phyloP scores from a whole-genome alignment of 2,888 invertebrate species.

The Lasioglossum oenotherae region DNA sequence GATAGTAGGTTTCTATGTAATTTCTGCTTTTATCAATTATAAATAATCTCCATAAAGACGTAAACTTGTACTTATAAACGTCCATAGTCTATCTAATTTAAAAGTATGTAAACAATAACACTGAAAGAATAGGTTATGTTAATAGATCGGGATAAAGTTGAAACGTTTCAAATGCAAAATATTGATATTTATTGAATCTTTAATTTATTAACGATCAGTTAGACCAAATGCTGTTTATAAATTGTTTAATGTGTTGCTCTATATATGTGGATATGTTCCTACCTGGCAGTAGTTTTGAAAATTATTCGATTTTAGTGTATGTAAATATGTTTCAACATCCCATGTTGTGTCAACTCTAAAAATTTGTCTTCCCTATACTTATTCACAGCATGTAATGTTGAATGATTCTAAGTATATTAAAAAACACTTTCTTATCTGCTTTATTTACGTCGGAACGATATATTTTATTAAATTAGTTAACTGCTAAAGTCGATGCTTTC shows the following conservation, averaged over 20 bases:
- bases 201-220: neutral
- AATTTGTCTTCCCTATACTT: neutral
- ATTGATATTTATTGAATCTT: neutral
- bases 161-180: neutral
- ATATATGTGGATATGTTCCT: neutral
- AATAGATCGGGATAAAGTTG: constrained; percentile 5
- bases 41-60: neutral
- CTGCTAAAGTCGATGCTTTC: neutral
- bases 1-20: neutral
- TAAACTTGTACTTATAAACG: neutral
- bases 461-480: neutral
- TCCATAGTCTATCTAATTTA: neutral
- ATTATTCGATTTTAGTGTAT: constrained; percentile 19
- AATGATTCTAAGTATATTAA: neutral
- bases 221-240: neutral
- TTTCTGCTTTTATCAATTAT: neutral
- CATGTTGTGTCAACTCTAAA: neutral
- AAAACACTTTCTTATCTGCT: neutral
- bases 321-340: constrained; percentile 1
- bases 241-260: constrained; percentile 8
- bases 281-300: constrained; percentile 3
- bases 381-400: neutral
- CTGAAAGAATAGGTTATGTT: constrained; percentile 27
- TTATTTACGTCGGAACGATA: constrained; percentile 13
- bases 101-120: constrained; percentile 1